A percentile compares a stretch with the other conserved stretches of the same genome.
Conservation (phyloP, 2,113 vertebrate genomes). For the Psettodes erumei region DNA sequence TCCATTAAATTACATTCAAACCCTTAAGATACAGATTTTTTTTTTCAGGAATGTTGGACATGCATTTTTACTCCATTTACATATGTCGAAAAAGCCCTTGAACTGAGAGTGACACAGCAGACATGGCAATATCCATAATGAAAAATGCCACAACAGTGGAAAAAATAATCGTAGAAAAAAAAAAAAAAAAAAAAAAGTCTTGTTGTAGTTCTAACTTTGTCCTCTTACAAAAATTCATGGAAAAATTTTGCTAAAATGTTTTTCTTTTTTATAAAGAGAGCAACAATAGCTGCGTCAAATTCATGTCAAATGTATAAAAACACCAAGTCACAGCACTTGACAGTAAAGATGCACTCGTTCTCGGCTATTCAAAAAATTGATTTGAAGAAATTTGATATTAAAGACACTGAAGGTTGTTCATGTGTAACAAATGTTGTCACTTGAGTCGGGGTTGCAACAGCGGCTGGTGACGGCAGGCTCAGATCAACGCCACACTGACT, state of each 20-base stretch:
- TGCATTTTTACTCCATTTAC: conserved; percentile 81
- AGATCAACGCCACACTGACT: conserved; percentile 41
- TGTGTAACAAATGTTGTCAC: conserved; percentile 54
- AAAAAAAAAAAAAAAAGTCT: conserved; percentile 32
- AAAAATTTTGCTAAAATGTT: conserved; percentile 46
- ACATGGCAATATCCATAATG: conserved; percentile 69
- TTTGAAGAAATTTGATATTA: conserved; percentile 64
- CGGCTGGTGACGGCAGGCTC: conserved; percentile 53
- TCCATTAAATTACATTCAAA: conserved; percentile 81
- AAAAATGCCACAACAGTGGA: conserved; percentile 65
- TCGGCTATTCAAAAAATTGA: conserved; percentile 44
- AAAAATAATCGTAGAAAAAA: conserved; percentile 67
- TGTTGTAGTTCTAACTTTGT: conserved; percentile 48
- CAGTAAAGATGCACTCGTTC: conserved; percentile 72
- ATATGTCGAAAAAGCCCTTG: conserved; percentile 79
- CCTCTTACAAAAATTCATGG: conserved; percentile 73
- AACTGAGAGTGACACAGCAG: conserved; percentile 77
- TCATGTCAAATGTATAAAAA: conserved; percentile 74
- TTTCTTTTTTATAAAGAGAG: conserved; percentile 58
- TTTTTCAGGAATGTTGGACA: conserved; percentile 78
- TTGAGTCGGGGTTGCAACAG: conserved; percentile 49
- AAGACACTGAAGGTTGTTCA: conserved; percentile 82
- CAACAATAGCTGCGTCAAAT: conserved; percentile 68
- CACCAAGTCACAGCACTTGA: conserved; percentile 81
- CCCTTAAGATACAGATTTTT: conserved; percentile 76